These are phyloP conservation scores for Zaprionus taronus DNA, from an alignment of 1,140 invertebrate genomes.

Conservation along the genomic window DNA sequence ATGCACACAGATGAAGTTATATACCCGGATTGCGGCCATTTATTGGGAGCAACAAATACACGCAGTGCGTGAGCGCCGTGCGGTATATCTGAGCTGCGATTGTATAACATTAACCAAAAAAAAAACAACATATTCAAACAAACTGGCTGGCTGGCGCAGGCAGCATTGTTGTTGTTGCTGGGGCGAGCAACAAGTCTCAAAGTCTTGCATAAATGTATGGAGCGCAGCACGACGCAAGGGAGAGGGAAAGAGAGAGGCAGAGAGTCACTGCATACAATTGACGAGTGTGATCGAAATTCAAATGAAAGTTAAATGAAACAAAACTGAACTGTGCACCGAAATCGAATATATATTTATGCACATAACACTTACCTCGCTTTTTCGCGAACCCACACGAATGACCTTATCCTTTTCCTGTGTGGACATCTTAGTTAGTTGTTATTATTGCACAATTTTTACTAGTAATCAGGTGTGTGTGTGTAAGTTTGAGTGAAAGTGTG, in stretches of 20 bases:
- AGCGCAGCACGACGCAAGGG: slow-evolving; percentile 1
- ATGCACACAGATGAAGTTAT: slow-evolving; percentile 11
- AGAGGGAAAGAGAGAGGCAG: background rate
- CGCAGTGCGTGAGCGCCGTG: slow-evolving; percentile 57
- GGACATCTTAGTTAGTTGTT: slow-evolving; percentile 53
- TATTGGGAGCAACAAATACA: slow-evolving; percentile 37
- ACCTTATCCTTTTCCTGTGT: slow-evolving; percentile 77
- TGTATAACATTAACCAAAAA: slow-evolving; percentile 73
- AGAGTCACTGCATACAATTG: slow-evolving; percentile 9
- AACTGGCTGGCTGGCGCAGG: slow-evolving; percentile 15
- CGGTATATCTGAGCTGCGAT: slow-evolving; percentile 48
- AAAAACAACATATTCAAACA: slow-evolving; percentile 38
- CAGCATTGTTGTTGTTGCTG: slow-evolving; percentile 36
- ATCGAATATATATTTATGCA: slow-evolving; percentile 54
- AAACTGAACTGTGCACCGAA: slow-evolving; percentile 21
- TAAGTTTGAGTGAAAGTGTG: slow-evolving; percentile 70
- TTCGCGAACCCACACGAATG: slow-evolving; percentile 88
- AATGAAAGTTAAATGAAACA: slow-evolving; percentile 54
- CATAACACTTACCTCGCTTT: slow-evolving; percentile 87
- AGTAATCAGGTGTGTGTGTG: slow-evolving; percentile 31
- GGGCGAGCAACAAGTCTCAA: slow-evolving; percentile 58
- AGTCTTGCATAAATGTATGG: slow-evolving; percentile 49
- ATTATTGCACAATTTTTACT: slow-evolving; percentile 66
- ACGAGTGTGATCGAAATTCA: slow-evolving; percentile 72
- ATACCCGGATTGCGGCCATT: slow-evolving; percentile 18